These are phyloP conservation scores for Pipistrellus nathusii DNA, from an alignment of 2,797 vertebrate genomes.

Conservation along the genomic window DNA sequence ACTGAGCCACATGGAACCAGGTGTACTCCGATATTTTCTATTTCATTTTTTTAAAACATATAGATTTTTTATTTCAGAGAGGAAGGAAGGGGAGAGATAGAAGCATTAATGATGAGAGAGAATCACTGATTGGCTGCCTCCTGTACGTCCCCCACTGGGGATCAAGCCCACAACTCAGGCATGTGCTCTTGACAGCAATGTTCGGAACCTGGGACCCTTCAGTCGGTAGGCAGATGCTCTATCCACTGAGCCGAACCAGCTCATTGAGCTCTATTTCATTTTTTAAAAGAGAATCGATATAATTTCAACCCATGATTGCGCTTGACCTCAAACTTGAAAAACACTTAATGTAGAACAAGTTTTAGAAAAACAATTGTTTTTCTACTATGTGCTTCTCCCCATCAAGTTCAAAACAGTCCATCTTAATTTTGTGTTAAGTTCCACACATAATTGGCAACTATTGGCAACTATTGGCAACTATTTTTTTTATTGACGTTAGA, in stretches of 20 bases:
- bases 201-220: background rate
- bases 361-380: constrained; percentile 52
- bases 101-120: too few species aligned
- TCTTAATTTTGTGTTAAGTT: background rate
- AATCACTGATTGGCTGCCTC: too few species aligned
- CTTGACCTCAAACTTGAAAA: constrained; percentile 11
- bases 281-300: background rate
- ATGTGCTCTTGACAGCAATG: background rate
- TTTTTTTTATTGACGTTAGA: background rate
- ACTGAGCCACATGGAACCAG: background rate
- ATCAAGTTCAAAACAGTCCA: constrained; percentile 14
- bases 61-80: too few species aligned
- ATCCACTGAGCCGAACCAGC: background rate
- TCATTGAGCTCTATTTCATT: background rate
- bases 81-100: too few species aligned
- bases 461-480: constrained; percentile 26
- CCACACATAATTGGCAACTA: background rate
- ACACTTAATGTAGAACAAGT: background rate
- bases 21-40: background rate
- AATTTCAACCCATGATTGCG: background rate
- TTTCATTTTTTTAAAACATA: background rate
- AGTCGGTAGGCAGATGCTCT: background rate
- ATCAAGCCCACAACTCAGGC: too few species aligned
- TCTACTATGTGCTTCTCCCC: background rate
- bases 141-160: too few species aligned